Base-by-base conservation (phyloP, 2,888 invertebrate genomes). In the Sinotaia quadrata region DNA sequence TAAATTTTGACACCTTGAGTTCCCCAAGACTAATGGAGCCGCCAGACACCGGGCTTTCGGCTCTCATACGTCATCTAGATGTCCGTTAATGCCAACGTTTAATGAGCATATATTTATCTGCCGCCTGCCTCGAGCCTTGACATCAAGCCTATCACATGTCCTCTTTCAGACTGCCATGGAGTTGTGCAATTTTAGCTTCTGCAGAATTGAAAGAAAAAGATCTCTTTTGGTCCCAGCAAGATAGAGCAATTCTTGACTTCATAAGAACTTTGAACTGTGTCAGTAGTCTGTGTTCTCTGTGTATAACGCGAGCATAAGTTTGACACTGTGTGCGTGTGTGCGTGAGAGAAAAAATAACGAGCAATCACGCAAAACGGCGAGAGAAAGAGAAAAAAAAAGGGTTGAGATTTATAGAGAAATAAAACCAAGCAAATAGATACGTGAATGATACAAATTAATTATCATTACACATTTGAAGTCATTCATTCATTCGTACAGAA, bases 1-100 rank as follows among this genome's bases (percentile, higher is more conserved):
- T 70, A 70, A 70, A 67, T 67, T 70, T 70, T 70, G 70, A 70
- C 70, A 70, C 70, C 57, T 67, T 67, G 57, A 62, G 70, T 70
- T 70, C 51, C 51, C 34, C 44, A 15, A 56, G 36, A 59, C 57
- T 67, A 67, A 67, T 34, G 57, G 47, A 33, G 31, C 60, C 36
- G 49, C 24, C 61, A 57, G 66, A 37, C 51, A 24, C 31, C 57
- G 31, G 54, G 61, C 57, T 67, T 49, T 67, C 41, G 21, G 33
- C 67, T 44, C 36, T 62, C 70, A 44, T 70, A 67, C 57, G 60
- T 70, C 70, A 66, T 67, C 60, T 56, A 41, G 52, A 61, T 47
- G 67, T 61, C 60, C 70, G 61, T 70, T 66, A 70, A 67, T 67
- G 62, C 51, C 54, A 67, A 29, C 61, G 47, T 70, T 70, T 70